Percentiles rank a stretch among this genome's conserved stretches.
Conservation (phyloP, 2,113 vertebrate species). For the Clupea harengus region DNA sequence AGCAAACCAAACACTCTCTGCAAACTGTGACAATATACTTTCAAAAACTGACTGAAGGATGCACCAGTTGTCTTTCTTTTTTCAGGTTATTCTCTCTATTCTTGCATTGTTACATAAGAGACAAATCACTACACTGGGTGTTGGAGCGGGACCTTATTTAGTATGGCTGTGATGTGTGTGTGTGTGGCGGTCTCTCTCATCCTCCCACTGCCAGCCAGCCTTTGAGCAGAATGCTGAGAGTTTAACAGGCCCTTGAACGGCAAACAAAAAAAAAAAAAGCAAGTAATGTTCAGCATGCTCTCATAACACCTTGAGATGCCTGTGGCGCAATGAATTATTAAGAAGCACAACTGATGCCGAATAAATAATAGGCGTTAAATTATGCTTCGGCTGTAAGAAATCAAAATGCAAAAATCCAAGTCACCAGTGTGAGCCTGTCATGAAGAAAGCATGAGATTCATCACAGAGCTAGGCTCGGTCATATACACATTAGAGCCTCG, state of each 20-base stretch:
- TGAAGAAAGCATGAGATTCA: neutral
- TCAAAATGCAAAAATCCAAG: neutral
- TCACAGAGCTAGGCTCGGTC: neutral
- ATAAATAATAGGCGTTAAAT: constrained; percentile 61
- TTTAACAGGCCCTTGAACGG: constrained; percentile 46
- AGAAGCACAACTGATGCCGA: constrained; percentile 57
- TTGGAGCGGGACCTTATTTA: constrained; percentile 19
- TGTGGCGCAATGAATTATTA: constrained; percentile 68
- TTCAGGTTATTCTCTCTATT: constrained; percentile 33
- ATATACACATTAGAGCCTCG: neutral
- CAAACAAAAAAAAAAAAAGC: constrained; percentile 31
- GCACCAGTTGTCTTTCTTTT: constrained; percentile 1
- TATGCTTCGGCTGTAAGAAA: neutral
- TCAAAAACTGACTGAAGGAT: neutral
- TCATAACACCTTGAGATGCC: constrained; percentile 59
- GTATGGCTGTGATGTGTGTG: neutral
- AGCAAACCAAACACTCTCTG: neutral
- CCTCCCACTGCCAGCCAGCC: constrained; percentile 51
- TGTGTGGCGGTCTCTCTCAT: constrained; percentile 33
- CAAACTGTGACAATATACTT: neutral
- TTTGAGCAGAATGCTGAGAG: constrained; percentile 41
- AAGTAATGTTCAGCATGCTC: constrained; percentile 42
- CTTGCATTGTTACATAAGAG: constrained; percentile 51
- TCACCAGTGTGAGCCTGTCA: neutral
- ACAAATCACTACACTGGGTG: constrained; percentile 42